Percentiles rank a stretch among this genome's conserved stretches.
These are phyloP conservation scores for Drosophila littoralis DNA, from an alignment of 1,140 invertebrate species.

Conservation along the genomic window DNA sequence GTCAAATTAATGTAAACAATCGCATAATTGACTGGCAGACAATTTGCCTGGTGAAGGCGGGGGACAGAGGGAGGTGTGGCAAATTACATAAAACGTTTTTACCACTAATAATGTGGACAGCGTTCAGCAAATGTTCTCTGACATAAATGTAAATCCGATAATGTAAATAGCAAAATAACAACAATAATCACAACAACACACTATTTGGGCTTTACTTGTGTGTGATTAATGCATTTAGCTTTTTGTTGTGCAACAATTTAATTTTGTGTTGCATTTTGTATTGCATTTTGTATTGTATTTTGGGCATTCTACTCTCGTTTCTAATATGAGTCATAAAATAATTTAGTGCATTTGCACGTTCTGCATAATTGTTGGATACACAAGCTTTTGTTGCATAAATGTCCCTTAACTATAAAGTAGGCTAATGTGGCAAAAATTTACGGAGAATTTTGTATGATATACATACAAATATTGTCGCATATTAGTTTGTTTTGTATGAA, in stretches of 20 bases:
- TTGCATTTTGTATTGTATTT: neutral
- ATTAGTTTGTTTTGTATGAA: too few relatives aligned
- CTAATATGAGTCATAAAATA: constrained; percentile 7
- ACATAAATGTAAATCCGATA: constrained; percentile 25
- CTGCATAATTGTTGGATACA: too few relatives aligned
- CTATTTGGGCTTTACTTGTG: constrained; percentile 28
- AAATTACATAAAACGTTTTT: constrained; percentile 36
- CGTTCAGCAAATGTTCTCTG: neutral
- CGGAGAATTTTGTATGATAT: too few relatives aligned
- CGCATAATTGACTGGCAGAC: constrained; percentile 50
- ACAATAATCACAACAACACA: constrained; percentile 13
- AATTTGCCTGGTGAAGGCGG: neutral
- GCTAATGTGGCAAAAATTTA: too few relatives aligned
- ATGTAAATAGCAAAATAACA: constrained; percentile 25
- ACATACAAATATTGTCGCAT: too few relatives aligned
- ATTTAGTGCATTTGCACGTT: constrained; percentile 1
- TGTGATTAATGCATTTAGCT: constrained; percentile 43
- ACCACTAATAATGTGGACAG: constrained; percentile 42
- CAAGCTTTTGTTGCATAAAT: too few relatives aligned
- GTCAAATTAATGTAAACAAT: constrained; percentile 74
- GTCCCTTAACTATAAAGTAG: too few relatives aligned
- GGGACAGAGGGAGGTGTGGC: neutral
- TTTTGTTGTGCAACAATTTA: constrained; percentile 18
- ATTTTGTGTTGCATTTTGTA: constrained; percentile 16
- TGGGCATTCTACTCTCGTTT: constrained; percentile 1